These are phyloP conservation scores for Aradophagus sp. DNA, from an alignment of 1,140 invertebrate species.

Conservation along the genomic window DNA sequence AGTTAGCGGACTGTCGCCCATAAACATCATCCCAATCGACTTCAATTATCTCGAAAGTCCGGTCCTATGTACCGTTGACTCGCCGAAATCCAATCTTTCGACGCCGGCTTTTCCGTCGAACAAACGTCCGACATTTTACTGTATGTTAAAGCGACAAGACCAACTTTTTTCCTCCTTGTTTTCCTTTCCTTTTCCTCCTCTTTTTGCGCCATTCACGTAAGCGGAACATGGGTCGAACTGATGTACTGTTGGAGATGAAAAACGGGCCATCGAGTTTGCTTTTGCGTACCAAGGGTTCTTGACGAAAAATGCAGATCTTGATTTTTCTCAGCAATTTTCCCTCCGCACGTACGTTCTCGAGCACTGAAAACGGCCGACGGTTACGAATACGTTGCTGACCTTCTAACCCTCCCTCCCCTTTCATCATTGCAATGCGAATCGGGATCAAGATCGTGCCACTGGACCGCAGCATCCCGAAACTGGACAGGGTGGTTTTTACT, in stretches of 20 bases:
- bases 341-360: conserved; percentile 19
- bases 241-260: conserved; percentile 24
- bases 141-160: conserved; percentile 32
- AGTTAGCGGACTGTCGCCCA: too few species aligned
- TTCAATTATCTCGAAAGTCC: too few species aligned
- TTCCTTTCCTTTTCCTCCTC: too few species aligned
- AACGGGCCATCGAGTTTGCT: conserved; percentile 1
- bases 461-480: conserved; percentile 70
- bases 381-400: conserved; percentile 55
- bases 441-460: conserved; percentile 63
- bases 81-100: conserved; percentile 3
- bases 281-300: conserved; percentile 18
- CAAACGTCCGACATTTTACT: conserved; percentile 63
- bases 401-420: conserved; percentile 36
- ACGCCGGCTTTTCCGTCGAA: conserved; percentile 13
- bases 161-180: too few species aligned
- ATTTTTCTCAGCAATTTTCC: conserved; percentile 17
- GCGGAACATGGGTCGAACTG: conserved; percentile 2
- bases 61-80: background rate
- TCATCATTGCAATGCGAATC: too few species aligned
- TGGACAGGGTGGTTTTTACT: conserved; percentile 64
- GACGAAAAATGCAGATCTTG: conserved; percentile 35
- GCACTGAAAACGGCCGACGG: conserved; percentile 26
- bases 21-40: too few species aligned
- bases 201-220: conserved; percentile 34